Evolutionary conservation across 2,797 vertebrate species (phyloP), one percentile per base, ranked within the genome.

Genomic region (Vireo griseus): DNA sequence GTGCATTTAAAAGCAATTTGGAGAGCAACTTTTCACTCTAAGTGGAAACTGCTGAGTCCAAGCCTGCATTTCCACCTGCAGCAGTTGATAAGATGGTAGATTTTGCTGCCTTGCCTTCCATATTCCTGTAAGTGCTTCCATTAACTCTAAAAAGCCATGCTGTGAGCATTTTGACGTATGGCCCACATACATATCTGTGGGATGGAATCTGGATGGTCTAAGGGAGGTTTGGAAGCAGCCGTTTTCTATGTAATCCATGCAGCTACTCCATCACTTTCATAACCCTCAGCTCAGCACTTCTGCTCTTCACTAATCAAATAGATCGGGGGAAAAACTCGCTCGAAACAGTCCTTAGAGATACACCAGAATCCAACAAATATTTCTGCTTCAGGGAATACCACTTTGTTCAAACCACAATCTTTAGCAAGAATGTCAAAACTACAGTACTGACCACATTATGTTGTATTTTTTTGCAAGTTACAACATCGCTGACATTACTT

Each of bases 1-100:
- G 35, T 91, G 83, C 89, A 94, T 96, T 96, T 94, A 96, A 95
- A 97, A 95, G 94, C 91, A 88, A 92, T 95, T 85, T 97, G 88
- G 90, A 95, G 92, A 91, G 76, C 89, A 95, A 97, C 96, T 94
- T 97, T 85, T 89, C 94, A 88, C 89, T 81, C 31, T 73, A 68
- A 95, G 89, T 24, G 11, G 48, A 83, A 97, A 93, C 87, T 96
- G 92, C 88, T 96, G 93, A 95, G 91, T 91, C 94, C 83, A 12
- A 93, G 85, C 80, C 88, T 42, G 63, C 66, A 92, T 83, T 97
- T 97, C 96, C 96, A 97, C 91, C 88, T 51, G 48, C 94, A 77
- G 92, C 67, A 85, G 87, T 68, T 85, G 95, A 96, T 97, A 96
- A 97, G 95, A 94, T 62, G 11, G 96, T 68, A 97, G 95, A 97